Conservation (phyloP, 2,113 vertebrate species). For the Suncus etruscus region DNA sequence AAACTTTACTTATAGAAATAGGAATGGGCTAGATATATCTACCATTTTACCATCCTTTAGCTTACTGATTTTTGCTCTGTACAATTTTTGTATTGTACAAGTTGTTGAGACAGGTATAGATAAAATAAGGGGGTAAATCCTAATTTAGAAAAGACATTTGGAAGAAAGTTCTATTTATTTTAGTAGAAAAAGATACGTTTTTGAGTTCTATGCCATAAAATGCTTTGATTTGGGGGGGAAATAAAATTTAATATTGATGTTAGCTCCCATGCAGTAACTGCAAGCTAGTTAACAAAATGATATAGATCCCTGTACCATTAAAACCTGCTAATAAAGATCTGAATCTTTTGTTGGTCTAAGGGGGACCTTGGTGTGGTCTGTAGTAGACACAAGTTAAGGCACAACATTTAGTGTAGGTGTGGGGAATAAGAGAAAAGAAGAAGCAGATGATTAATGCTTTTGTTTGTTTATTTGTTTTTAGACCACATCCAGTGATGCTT, state of each 20-base stretch:
- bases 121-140: neutral
- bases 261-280: neutral
- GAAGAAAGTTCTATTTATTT: constrained; percentile 52
- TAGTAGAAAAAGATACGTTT: constrained; percentile 44
- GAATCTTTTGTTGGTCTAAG: neutral
- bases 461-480: too few species aligned
- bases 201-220: constrained; percentile 13
- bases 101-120: neutral
- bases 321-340: constrained; percentile 43
- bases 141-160: constrained; percentile 42
- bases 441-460: neutral
- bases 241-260: constrained; percentile 26
- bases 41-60: too few species aligned
- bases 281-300: neutral
- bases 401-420: neutral
- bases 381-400: neutral
- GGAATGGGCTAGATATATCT: too few species aligned
- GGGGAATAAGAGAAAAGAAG: neutral
- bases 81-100: neutral
- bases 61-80: too few species aligned
- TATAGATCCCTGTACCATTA: neutral
- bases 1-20: too few species aligned
- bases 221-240: neutral
- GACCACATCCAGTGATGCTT: too few species aligned
- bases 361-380: neutral